Conservation (phyloP, 2,888 invertebrate species). For the Agrotis ipsilon region DNA sequence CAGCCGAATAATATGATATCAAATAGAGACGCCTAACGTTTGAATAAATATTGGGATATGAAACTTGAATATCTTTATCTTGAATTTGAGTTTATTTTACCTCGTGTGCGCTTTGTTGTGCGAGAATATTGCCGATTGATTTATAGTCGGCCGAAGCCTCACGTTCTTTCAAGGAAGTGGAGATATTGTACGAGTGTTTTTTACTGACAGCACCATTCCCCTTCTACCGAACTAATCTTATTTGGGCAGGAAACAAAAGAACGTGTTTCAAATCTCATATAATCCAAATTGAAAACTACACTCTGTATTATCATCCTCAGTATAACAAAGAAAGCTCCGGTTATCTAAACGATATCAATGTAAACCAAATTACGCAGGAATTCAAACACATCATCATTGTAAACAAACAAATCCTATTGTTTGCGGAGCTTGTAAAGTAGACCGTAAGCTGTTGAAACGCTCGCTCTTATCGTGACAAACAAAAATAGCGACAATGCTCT, state of each 20-base stretch:
- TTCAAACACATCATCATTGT: constrained; percentile 69
- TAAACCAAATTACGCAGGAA: constrained; percentile 60
- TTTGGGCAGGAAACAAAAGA: not conserved
- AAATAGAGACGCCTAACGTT: constrained; percentile 80
- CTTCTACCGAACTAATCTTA: not conserved
- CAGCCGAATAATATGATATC: constrained; percentile 85
- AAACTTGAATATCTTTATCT: constrained; percentile 71
- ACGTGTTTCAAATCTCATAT: not conserved
- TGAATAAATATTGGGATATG: constrained; percentile 83
- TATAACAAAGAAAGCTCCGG: constrained; percentile 30
- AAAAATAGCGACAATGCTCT: constrained; percentile 69
- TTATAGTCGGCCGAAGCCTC: constrained; percentile 36
- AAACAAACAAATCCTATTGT: constrained; percentile 70
- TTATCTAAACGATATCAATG: constrained; percentile 48
- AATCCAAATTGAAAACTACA: constrained; percentile 10
- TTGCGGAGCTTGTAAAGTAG: constrained; percentile 63
- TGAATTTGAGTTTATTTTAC: constrained; percentile 62
- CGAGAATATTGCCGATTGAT: constrained; percentile 61
- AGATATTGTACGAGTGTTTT: constrained; percentile 9
- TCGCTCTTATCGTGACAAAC: constrained; percentile 70
- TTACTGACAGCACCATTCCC: constrained; percentile 1
- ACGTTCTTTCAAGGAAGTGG: constrained; percentile 22
- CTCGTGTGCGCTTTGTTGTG: constrained; percentile 57
- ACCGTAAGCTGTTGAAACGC: constrained; percentile 71
- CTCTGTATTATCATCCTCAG: not conserved